These are phyloP conservation scores for Caenorhabditis becei DNA, from an alignment of 2,888 invertebrate species.

Conservation along the genomic window DNA sequence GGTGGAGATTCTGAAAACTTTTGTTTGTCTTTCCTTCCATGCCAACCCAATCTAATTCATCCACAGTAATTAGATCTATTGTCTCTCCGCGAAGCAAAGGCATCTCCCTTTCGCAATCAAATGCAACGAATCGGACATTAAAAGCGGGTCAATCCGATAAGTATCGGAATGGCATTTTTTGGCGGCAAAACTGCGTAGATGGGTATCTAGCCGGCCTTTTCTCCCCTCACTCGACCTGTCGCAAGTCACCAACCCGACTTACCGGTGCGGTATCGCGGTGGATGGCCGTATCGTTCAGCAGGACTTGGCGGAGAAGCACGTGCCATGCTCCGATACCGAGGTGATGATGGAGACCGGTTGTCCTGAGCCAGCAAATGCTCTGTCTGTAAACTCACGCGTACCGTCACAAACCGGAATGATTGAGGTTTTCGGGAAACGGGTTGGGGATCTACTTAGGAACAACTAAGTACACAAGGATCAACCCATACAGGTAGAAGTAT, in stretches of 20 bases:
- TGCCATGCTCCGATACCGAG: conserved; percentile 69
- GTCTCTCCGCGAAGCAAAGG: conserved; percentile 25
- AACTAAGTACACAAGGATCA: conserved; percentile 17
- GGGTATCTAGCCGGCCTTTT: conserved; percentile 19
- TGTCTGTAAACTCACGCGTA: conserved; percentile 66
- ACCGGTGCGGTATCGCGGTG: conserved; percentile 69
- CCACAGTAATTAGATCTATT: conserved; percentile 24
- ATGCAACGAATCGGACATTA: conserved; percentile 41
- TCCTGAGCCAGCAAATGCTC: conserved; percentile 77
- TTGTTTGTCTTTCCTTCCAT: conserved; percentile 12
- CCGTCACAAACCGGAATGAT: too few species aligned
- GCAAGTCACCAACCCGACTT: conserved; percentile 16
- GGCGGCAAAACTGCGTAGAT: conserved; percentile 55
- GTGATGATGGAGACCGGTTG: conserved; percentile 73
- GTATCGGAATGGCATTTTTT: conserved; percentile 57
- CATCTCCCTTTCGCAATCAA: conserved; percentile 10
- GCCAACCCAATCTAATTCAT: conserved; percentile 10
- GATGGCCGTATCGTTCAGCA: conserved; percentile 64
- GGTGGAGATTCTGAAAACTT: conserved; percentile 70
- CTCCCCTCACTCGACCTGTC: conserved; percentile 1
- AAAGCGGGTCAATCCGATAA: conserved; percentile 61
- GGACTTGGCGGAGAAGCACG: conserved; percentile 70
- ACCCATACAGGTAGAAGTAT: not conserved
- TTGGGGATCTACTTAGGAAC: conserved; percentile 16
- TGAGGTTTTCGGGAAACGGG: not conserved